phyloP scores from a whole-genome alignment of 37 sponge, comb jelly and placozoan genomes.

The Sycon ciliatum region DNA sequence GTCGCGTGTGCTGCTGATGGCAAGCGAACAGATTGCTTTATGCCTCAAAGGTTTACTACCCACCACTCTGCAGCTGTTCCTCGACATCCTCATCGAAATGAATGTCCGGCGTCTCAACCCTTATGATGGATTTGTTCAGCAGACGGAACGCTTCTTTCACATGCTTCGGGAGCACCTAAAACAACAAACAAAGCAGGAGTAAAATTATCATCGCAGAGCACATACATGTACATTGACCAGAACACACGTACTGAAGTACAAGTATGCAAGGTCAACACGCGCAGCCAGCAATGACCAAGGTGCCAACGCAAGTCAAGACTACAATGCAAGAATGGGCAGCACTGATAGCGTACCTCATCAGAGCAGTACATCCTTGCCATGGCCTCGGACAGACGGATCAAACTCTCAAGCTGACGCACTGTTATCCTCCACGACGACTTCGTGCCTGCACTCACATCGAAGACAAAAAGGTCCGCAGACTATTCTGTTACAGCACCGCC shows the following conservation, averaged over 20 bases:
- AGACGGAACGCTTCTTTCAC: constrained; percentile 94
- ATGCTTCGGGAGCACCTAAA: constrained; percentile 69
- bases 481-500: neutral
- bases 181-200: neutral
- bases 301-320: too few species aligned
- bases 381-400: constrained; percentile 97
- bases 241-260: too few species aligned
- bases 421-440: constrained; percentile 94
- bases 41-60: too few species aligned
- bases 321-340: neutral
- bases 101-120: constrained; percentile 97
- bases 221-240: neutral
- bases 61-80: neutral
- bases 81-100: constrained; percentile 72
- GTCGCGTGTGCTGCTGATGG: too few species aligned
- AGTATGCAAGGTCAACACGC: too few species aligned
- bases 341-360: constrained; percentile 66
- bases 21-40: too few species aligned
- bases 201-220: neutral
- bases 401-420: constrained; percentile 97
- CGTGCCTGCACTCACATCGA: constrained; percentile 38
- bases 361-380: constrained; percentile 90
- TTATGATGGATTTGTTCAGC: constrained; percentile 85
- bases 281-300: too few species aligned
- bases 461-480: neutral